Percentiles rank a stretch among this genome's conserved stretches.
These are phyloP conservation scores for Pentalonia nigronervosa DNA, from an alignment of 1,140 invertebrate species.

Conservation along the genomic window DNA sequence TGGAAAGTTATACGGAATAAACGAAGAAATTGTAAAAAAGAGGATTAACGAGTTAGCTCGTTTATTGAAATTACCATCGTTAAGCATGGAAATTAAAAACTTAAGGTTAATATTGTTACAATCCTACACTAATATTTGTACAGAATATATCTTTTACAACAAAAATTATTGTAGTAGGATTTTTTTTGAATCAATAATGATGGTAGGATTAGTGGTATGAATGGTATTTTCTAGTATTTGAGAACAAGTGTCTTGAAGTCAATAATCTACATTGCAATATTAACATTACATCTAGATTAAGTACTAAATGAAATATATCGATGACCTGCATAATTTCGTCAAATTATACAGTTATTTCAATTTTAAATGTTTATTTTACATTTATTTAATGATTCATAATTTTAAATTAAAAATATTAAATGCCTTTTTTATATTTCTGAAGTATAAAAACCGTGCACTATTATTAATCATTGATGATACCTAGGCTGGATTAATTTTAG, in stretches of 20 bases:
- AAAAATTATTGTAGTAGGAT: neutral
- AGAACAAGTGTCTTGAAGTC: neutral
- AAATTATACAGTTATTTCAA: neutral
- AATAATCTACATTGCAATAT: neutral
- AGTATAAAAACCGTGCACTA: neutral
- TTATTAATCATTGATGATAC: neutral
- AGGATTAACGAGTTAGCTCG: conserved; percentile 1
- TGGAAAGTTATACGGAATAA: conserved; percentile 44
- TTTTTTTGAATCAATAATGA: neutral
- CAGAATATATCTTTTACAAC: neutral
- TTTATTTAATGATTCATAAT: neutral
- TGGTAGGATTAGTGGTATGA: neutral
- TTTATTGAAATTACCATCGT: conserved; percentile 19
- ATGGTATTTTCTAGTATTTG: neutral
- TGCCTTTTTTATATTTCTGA: neutral
- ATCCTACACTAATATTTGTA: neutral
- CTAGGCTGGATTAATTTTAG: neutral
- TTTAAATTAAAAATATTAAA: neutral
- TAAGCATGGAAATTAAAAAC: conserved; percentile 10
- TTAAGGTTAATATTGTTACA: conserved; percentile 44
- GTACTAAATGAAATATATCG: neutral
- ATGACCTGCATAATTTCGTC: neutral
- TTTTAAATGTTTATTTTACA: neutral
- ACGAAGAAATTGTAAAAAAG: neutral
- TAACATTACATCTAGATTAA: neutral